Conservation (phyloP, 2,888 invertebrate genomes). For the Caenorhabditis imperialis region DNA sequence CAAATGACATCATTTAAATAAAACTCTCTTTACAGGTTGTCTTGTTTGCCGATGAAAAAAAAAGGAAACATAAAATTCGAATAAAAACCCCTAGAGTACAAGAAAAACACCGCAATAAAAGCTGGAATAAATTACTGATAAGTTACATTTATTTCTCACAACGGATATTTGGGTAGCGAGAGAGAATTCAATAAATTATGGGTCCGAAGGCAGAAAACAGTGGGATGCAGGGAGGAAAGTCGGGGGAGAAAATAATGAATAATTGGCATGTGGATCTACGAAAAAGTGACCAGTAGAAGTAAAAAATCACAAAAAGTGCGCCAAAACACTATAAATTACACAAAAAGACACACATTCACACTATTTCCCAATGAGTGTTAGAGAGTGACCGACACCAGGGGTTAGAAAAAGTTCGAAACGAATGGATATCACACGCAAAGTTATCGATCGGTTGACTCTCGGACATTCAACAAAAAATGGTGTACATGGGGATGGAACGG, state of each 20-base stretch:
- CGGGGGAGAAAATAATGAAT: constrained; percentile 3
- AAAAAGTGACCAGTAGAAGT: constrained; percentile 40
- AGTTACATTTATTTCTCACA: constrained; percentile 12
- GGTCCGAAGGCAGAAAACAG: constrained; percentile 21
- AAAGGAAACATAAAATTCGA: background rate
- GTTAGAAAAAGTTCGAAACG: constrained; percentile 17
- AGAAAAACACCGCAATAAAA: constrained; percentile 28
- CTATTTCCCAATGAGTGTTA: constrained; percentile 41
- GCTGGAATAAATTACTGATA: constrained; percentile 37
- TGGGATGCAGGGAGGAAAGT: background rate
- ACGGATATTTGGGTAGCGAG: background rate
- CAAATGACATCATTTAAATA: constrained; percentile 21
- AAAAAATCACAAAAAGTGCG: constrained; percentile 41
- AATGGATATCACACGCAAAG: background rate
- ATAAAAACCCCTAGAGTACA: constrained; percentile 45
- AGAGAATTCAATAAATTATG: constrained; percentile 41
- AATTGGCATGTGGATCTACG: constrained; percentile 27
- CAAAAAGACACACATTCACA: constrained; percentile 14
- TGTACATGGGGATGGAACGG: constrained; percentile 7
- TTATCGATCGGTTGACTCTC: constrained; percentile 36
- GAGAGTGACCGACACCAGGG: constrained; percentile 32
- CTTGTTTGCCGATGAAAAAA: constrained; percentile 1
- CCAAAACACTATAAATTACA: constrained; percentile 38
- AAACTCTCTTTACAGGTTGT: constrained; percentile 40
- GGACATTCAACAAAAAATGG: constrained; percentile 29